Conservation (phyloP, 2,113 vertebrate species). For the Cynoglossus semilaevis region DNA sequence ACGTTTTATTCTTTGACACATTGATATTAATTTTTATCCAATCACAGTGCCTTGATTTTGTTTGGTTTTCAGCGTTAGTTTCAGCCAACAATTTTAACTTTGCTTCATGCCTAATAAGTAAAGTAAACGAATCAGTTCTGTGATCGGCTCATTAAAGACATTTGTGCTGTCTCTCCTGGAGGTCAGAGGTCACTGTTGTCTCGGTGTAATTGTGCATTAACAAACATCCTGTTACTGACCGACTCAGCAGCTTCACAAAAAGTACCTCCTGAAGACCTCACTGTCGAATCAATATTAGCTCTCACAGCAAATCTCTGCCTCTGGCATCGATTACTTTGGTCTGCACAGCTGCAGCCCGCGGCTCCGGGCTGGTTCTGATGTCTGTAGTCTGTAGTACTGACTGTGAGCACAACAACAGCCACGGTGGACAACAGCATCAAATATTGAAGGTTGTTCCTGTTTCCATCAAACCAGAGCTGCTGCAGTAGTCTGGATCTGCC, state of each 20-base stretch:
- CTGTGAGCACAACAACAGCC: constrained; percentile 63
- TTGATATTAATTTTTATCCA: too few relatives aligned
- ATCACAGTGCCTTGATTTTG: too few relatives aligned
- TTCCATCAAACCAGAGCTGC: constrained; percentile 69
- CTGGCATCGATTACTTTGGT: neutral
- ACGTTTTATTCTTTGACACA: too few relatives aligned
- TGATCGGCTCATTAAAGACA: too few relatives aligned
- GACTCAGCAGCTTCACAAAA: constrained; percentile 5
- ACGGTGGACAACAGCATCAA: constrained; percentile 75
- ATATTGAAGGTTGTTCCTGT: constrained; percentile 80
- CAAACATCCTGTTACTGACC: neutral
- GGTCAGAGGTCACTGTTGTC: too few relatives aligned
- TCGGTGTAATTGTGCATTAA: neutral
- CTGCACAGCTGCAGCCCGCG: constrained; percentile 7
- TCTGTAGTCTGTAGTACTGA: constrained; percentile 1
- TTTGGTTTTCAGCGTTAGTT: too few relatives aligned
- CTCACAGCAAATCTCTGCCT: constrained; percentile 10
- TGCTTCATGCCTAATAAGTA: too few relatives aligned
- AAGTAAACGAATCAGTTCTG: too few relatives aligned
- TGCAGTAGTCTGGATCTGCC: too few relatives aligned
- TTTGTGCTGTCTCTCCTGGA: too few relatives aligned
- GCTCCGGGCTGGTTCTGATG: too few relatives aligned
- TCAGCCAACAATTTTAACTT: too few relatives aligned
- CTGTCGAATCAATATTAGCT: constrained; percentile 18
- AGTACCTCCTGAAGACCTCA: constrained; percentile 15